Evolutionary conservation across 2,888 invertebrate species (phyloP).

Genomic region (Pheosia tremula): DNA sequence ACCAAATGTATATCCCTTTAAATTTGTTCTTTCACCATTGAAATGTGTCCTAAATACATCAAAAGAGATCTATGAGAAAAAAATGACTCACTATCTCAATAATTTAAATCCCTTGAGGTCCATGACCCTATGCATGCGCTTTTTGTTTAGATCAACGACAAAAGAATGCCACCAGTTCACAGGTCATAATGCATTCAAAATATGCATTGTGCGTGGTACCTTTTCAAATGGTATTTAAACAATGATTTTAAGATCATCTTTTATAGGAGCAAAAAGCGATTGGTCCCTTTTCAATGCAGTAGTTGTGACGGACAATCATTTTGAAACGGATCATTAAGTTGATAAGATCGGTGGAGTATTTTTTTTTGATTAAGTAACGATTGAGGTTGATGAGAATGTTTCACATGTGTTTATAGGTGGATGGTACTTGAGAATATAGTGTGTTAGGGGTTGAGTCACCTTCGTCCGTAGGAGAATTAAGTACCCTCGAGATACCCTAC

Average conservation of each 20-base stretch:
- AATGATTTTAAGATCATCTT: conserved; percentile 67
- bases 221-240: conserved; percentile 62
- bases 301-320: conserved; percentile 64
- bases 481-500: too few relatives aligned
- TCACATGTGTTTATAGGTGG: conserved; percentile 32
- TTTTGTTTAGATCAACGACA: conserved; percentile 40
- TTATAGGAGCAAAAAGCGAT: conserved; percentile 55
- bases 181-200: conserved; percentile 79
- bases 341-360: conserved; percentile 65
- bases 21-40: conserved; percentile 19
- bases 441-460: too few relatives aligned
- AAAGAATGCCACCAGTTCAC: conserved; percentile 50
- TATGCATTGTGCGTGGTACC: conserved; percentile 74
- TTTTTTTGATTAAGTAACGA: conserved; percentile 33
- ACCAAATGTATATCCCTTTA: not conserved
- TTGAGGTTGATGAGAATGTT: conserved; percentile 22
- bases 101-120: conserved; percentile 59
- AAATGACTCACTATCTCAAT: conserved; percentile 60
- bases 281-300: conserved; percentile 55
- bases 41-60: conserved; percentile 49
- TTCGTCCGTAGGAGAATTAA: too few relatives aligned
- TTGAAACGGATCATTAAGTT: conserved; percentile 73
- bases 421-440: not conserved
- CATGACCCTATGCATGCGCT: conserved; percentile 44
- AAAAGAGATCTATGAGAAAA: conserved; percentile 46